phyloP scores from a whole-genome alignment of 1,140 invertebrate species.

The Parapsyche elsis region DNA sequence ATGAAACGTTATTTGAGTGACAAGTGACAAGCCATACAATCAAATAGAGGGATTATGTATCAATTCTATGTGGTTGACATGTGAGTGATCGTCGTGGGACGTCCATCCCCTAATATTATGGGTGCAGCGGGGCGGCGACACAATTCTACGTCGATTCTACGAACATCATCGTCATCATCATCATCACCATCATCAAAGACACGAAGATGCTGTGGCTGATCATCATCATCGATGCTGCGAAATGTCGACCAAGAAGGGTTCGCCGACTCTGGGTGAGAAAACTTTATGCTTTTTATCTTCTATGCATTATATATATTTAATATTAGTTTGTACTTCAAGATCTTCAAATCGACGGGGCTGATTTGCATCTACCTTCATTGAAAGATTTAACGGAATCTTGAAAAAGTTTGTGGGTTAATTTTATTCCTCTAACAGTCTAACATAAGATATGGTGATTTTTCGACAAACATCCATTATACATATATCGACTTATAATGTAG shows the following conservation, averaged over 20 bases:
- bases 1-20: neutral
- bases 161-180: neutral
- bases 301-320: neutral
- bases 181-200: slow-evolving; percentile 3
- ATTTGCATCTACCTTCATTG: no score
- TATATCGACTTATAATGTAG: no score
- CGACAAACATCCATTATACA: no score
- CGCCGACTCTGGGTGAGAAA: slow-evolving; percentile 33
- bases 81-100: neutral
- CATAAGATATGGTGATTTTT: no score
- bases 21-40: neutral
- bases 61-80: neutral
- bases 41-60: neutral
- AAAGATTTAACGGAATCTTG: no score
- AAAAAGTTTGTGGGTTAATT: no score
- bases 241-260: slow-evolving; percentile 44
- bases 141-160: neutral
- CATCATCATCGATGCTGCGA: slow-evolving; percentile 20
- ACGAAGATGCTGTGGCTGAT: slow-evolving; percentile 36
- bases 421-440: no score
- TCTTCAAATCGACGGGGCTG: no score
- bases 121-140: slow-evolving; percentile 7
- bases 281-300: neutral
- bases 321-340: no score
- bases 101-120: slow-evolving; percentile 25